Percentiles rank a stretch among this genome's conserved stretches.
These are phyloP conservation scores for Rallus limicola DNA, from an alignment of 2,113 vertebrate genomes.

Conservation along the genomic window DNA sequence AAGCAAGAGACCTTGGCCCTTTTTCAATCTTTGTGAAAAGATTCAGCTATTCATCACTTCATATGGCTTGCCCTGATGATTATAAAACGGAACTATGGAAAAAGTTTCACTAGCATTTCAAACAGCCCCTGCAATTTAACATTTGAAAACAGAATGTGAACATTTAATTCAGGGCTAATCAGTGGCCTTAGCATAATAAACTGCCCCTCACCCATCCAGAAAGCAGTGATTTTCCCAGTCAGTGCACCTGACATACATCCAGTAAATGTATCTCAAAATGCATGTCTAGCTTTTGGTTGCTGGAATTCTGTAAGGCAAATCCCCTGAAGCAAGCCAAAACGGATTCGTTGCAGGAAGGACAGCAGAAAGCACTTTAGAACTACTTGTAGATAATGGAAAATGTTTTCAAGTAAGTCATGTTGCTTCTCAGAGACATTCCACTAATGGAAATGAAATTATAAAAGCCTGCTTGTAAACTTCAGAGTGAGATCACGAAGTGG, in stretches of 20 bases:
- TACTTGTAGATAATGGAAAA: conserved; percentile 48
- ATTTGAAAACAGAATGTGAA: background rate
- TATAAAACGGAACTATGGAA: background rate
- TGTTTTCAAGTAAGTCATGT: conserved; percentile 30
- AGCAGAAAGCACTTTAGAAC: conserved; percentile 49
- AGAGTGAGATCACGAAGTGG: background rate
- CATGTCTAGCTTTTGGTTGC: background rate
- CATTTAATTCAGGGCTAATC: background rate
- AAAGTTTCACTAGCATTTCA: background rate
- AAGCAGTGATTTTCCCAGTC: background rate
- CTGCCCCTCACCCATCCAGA: background rate
- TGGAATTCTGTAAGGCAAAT: conserved; percentile 50
- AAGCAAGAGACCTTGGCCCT: background rate
- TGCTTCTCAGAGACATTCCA: conserved; percentile 2
- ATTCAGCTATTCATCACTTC: background rate
- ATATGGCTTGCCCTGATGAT: background rate
- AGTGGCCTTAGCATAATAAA: background rate
- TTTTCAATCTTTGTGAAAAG: background rate
- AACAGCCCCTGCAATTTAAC: background rate
- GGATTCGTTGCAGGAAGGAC: background rate
- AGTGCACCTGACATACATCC: background rate
- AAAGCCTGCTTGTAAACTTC: conserved; percentile 14
- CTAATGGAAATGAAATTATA: conserved; percentile 48
- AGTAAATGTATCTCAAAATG: conserved; percentile 24
- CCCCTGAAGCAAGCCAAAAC: conserved; percentile 34